Conservation (phyloP, 2,797 vertebrate species). For the Sebastes baramenuke region DNA sequence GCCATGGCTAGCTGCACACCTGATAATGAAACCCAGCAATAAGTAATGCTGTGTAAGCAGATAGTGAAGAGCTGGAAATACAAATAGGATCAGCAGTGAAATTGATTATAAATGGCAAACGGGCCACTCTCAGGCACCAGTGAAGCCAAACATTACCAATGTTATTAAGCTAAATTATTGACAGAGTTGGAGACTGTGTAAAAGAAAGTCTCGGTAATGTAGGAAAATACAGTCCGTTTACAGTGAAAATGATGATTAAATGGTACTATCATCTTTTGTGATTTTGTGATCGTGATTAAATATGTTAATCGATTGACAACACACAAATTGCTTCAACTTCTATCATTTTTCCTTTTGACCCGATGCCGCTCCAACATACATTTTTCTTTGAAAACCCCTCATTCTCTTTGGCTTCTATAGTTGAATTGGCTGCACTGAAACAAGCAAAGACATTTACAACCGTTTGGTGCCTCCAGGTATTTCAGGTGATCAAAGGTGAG, state of each 20-base stretch:
- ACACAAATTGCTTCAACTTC: background rate
- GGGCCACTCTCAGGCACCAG: conserved; percentile 50
- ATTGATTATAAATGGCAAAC: conserved; percentile 62
- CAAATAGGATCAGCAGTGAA: conserved; percentile 67
- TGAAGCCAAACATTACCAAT: conserved; percentile 53
- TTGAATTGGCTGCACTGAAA: background rate
- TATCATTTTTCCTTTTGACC: conserved; percentile 4
- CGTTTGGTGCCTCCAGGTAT: background rate
- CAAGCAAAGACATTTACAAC: conserved; percentile 19
- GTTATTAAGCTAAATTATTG: conserved; percentile 57
- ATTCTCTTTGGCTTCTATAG: background rate
- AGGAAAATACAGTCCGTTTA: conserved; percentile 3
- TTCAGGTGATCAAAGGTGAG: conserved; percentile 51
- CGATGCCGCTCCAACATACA: background rate
- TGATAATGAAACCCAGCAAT: conserved; percentile 67
- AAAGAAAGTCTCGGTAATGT: background rate
- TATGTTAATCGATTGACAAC: no score
- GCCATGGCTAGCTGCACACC: conserved; percentile 53
- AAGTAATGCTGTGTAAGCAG: conserved; percentile 65
- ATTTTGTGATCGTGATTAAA: no score
- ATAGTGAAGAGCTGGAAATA: conserved; percentile 56
- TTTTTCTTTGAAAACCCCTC: background rate
- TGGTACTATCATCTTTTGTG: no score
- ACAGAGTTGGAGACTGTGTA: conserved; percentile 23
- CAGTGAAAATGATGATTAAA: background rate